phyloP scores from a whole-genome alignment of 2,888 invertebrate genomes.

The Acrocyrtus sp. region DNA sequence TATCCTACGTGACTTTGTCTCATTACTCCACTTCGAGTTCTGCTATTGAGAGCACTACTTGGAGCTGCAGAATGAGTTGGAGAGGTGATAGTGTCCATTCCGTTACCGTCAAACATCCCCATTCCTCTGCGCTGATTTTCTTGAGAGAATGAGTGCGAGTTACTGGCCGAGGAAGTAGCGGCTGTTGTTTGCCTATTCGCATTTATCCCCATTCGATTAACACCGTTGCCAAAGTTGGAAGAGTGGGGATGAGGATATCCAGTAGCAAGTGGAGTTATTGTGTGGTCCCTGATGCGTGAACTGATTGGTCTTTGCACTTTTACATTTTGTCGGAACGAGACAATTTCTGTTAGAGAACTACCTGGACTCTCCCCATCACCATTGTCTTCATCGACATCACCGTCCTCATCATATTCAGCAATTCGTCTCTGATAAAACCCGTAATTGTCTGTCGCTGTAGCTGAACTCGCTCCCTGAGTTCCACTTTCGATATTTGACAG shows the following conservation, averaged over 20 bases:
- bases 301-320: slow-evolving; percentile 50
- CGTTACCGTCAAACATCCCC: slow-evolving; percentile 16
- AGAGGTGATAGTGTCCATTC: not conserved
- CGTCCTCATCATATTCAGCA: slow-evolving; percentile 28
- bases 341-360: slow-evolving; percentile 9
- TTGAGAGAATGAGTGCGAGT: not conserved
- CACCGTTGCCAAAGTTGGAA: not conserved
- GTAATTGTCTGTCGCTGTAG: not conserved
- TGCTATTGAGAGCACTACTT: not conserved
- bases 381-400: slow-evolving; percentile 21
- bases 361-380: not conserved
- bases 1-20: slow-evolving; percentile 9
- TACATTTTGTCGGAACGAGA: slow-evolving; percentile 30
- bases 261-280: slow-evolving; percentile 48
- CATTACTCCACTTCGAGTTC: slow-evolving; percentile 22
- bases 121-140: not conserved
- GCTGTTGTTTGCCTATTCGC: slow-evolving; percentile 4
- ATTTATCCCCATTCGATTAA: not conserved
- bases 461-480: not conserved
- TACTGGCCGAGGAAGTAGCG: not conserved
- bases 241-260: slow-evolving; percentile 10
- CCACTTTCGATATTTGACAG: slow-evolving; percentile 20
- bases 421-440: not conserved
- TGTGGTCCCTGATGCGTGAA: slow-evolving; percentile 40
- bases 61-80: slow-evolving; percentile 1